A percentile compares a stretch with the other conserved stretches of the same genome.
Conservation (phyloP, 35 echinoderm and acorn worm species). For the Stichopus chloronotus region DNA sequence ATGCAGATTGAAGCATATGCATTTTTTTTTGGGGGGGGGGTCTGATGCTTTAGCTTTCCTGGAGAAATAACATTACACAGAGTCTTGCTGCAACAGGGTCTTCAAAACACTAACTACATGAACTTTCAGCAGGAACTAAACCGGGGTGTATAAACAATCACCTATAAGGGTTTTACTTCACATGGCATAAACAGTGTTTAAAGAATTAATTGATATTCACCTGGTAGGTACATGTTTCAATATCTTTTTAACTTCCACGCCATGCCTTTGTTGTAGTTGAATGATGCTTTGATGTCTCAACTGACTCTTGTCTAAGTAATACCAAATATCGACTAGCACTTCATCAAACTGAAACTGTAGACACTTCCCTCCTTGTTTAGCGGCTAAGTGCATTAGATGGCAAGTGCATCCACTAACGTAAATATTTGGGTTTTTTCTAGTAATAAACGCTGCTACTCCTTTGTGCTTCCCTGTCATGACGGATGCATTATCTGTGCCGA, state of each 20-base stretch:
- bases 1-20: no score
- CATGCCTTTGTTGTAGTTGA: slow-evolving; percentile 14
- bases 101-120: no score
- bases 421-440: slow-evolving; percentile 18
- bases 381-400: slow-evolving; percentile 45
- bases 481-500: slow-evolving; percentile 49
- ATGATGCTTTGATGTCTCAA: slow-evolving; percentile 30
- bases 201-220: neutral
- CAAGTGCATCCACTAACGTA: slow-evolving; percentile 46
- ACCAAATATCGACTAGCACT: slow-evolving; percentile 49
- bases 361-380: slow-evolving; percentile 35
- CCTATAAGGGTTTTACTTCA: no score
- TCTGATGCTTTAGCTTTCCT: no score
- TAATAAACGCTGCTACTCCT: slow-evolving; percentile 49
- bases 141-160: no score
- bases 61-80: no score
- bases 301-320: slow-evolving; percentile 47
- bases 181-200: neutral
- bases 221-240: slow-evolving; percentile 48
- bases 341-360: slow-evolving; percentile 40
- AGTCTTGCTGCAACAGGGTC: no score
- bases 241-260: slow-evolving; percentile 32
- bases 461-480: slow-evolving; percentile 57
- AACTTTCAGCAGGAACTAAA: no score
- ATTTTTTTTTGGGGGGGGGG: no score